Conservation (phyloP, 2,888 invertebrate genomes). For the Erebia aethiops region DNA sequence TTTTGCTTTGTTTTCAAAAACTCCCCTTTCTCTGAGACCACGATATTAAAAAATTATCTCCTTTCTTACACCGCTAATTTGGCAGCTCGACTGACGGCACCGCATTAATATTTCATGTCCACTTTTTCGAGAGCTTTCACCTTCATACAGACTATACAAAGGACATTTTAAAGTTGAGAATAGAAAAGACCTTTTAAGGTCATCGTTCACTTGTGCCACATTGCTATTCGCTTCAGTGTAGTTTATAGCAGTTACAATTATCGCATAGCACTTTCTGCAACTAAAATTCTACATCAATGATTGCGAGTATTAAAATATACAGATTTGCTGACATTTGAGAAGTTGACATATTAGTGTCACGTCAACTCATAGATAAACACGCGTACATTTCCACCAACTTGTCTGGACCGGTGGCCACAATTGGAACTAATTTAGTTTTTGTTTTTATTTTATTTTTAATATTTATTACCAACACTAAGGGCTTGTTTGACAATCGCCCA, state of each 20-base stretch:
- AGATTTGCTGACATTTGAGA: too few relatives aligned
- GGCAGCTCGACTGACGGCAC: not conserved
- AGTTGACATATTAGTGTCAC: too few relatives aligned
- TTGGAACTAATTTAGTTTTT: too few relatives aligned
- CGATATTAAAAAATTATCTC: constrained; percentile 6
- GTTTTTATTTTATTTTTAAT: too few relatives aligned
- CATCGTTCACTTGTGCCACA: not conserved
- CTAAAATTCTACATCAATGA: too few relatives aligned
- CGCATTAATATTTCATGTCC: constrained; percentile 32
- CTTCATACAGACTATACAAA: constrained; percentile 21
- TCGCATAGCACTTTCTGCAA: not conserved
- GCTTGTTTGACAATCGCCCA: too few relatives aligned
- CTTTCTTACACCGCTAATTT: constrained; percentile 5
- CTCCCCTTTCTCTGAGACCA: not conserved
- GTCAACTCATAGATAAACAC: too few relatives aligned
- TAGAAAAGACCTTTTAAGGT: constrained; percentile 36
- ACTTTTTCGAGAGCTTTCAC: constrained; percentile 26
- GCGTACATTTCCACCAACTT: too few relatives aligned
- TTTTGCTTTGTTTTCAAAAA: not conserved
- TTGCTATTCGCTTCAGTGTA: not conserved
- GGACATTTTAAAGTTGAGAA: constrained; percentile 30
- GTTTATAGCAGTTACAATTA: not conserved
- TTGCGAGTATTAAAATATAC: too few relatives aligned
- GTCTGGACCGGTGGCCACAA: too few relatives aligned
- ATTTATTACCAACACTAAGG: too few relatives aligned